Percentiles rank a stretch among this genome's conserved stretches.
These are phyloP conservation scores for Datnioides undecimradiatus DNA, from an alignment of 2,113 vertebrate genomes.

Conservation along the genomic window DNA sequence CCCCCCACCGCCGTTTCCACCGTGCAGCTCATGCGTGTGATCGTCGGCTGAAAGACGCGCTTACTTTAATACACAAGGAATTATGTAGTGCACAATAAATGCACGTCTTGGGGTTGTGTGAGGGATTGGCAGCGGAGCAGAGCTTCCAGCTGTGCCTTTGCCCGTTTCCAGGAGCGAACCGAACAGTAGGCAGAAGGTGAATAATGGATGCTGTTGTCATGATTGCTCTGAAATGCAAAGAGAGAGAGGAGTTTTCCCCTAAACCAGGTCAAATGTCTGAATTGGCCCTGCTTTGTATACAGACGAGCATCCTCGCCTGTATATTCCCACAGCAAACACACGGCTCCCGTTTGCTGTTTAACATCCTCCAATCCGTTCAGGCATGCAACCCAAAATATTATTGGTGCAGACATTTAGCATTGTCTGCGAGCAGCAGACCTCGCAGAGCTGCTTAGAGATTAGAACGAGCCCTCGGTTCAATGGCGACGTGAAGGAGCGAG, in stretches of 20 bases:
- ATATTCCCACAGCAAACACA: constrained; percentile 48
- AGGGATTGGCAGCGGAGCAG: constrained; percentile 29
- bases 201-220: constrained; percentile 80
- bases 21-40: background rate
- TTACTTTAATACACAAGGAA: constrained; percentile 31
- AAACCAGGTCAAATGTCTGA: constrained; percentile 75
- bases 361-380: constrained; percentile 38
- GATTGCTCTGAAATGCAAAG: constrained; percentile 63
- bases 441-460: background rate
- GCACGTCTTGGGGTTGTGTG: constrained; percentile 8
- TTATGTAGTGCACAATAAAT: constrained; percentile 4
- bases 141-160: constrained; percentile 49
- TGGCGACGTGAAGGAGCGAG: background rate
- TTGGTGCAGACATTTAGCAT: constrained; percentile 16
- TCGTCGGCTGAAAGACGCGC: constrained; percentile 12
- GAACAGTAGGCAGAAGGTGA: constrained; percentile 75
- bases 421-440: constrained; percentile 2
- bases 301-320: constrained; percentile 23
- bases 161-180: constrained; percentile 58
- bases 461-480: background rate
- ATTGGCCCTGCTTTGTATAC: constrained; percentile 56
- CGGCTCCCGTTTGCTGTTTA: constrained; percentile 62
- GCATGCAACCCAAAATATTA: constrained; percentile 48
- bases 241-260: constrained; percentile 7
- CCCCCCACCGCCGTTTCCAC: too few species aligned